A percentile compares a stretch with the other conserved stretches of the same genome.
phyloP scores from a whole-genome alignment of 2,113 vertebrate species.

The Cyprinus carpio region DNA sequence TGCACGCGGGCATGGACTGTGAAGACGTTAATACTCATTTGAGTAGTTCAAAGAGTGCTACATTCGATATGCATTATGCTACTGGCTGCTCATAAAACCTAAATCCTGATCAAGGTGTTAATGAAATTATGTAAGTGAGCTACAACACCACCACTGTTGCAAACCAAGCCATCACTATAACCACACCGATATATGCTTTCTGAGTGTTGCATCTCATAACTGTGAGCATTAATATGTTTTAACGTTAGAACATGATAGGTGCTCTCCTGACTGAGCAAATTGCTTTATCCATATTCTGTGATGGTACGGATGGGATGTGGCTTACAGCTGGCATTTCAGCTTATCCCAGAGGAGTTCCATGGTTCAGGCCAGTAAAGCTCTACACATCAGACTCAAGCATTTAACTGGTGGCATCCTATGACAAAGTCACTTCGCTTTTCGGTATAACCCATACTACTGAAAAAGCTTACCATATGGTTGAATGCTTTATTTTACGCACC shows the following conservation, averaged over 20 bases:
- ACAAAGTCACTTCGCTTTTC: background rate
- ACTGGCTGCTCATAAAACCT: background rate
- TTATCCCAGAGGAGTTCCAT: background rate
- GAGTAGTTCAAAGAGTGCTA: background rate
- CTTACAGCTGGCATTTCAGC: background rate
- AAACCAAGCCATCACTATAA: background rate
- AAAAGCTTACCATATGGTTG: background rate
- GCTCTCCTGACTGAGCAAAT: background rate
- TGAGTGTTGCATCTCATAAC: background rate
- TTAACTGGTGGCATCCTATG: background rate
- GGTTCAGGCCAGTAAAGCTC: background rate
- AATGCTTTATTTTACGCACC: background rate
- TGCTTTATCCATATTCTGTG: background rate
- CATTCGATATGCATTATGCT: background rate
- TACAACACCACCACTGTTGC: background rate
- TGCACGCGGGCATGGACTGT: background rate
- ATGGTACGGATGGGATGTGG: background rate
- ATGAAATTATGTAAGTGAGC: background rate
- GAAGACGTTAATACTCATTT: slow-evolving; percentile 21
- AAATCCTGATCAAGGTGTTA: background rate
- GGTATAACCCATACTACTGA: background rate
- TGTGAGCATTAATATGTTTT: background rate
- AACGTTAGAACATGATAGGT: background rate
- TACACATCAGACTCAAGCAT: background rate
- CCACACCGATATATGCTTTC: background rate